Conservation (phyloP, 92 coral and sea anemone species). For the Pocillopora meandrina region DNA sequence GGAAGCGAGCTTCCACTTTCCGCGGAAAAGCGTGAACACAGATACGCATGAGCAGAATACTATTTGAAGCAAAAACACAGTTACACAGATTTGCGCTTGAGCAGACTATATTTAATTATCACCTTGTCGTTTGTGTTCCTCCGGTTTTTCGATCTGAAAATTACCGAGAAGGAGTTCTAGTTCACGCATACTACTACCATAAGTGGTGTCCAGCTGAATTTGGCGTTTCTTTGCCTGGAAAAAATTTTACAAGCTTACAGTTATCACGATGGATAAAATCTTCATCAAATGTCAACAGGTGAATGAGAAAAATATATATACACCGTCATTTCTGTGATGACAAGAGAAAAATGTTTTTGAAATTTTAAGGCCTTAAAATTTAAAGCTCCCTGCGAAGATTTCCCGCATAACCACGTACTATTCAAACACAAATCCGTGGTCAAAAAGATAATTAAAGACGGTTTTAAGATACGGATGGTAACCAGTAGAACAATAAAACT, state of each 20-base stretch:
- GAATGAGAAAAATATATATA: neutral
- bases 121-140: slow-evolving; percentile 59
- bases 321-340: too few relatives aligned
- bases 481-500: neutral
- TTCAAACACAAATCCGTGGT: too few relatives aligned
- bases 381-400: too few relatives aligned
- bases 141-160: slow-evolving; percentile 80
- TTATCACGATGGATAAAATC: neutral
- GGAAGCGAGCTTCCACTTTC: too few relatives aligned
- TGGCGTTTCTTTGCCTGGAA: slow-evolving; percentile 90
- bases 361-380: too few relatives aligned
- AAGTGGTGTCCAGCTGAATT: slow-evolving; percentile 88
- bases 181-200: slow-evolving; percentile 88
- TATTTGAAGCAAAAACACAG: too few relatives aligned
- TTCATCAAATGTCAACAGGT: neutral
- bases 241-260: neutral
- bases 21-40: too few relatives aligned
- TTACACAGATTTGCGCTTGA: too few relatives aligned
- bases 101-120: neutral
- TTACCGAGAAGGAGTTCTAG: slow-evolving; percentile 85
- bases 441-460: too few relatives aligned
- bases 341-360: too few relatives aligned
- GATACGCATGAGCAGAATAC: too few relatives aligned
- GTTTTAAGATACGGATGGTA: neutral
- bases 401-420: too few relatives aligned